Evolutionary conservation across 2,797 vertebrate genomes (phyloP), one percentile per base, ranked within the genome.

Genomic region (Lindbergichthys nudifrons): DNA sequence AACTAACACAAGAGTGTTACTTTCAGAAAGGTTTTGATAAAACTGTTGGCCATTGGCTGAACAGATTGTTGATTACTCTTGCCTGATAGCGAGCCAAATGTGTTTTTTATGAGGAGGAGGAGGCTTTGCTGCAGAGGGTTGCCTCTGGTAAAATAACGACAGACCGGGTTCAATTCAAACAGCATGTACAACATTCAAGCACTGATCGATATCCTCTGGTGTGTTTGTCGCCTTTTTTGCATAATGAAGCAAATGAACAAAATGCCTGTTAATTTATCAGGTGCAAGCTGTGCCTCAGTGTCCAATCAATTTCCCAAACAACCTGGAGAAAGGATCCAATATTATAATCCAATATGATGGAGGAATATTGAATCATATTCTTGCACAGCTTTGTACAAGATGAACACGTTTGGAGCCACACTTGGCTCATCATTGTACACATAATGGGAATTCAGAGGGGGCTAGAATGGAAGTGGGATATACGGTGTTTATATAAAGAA

Each of bases 161-260:
- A 80, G 82, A 67, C 83, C 64, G 57, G 69, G 58, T 77, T 92
- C 76, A 84, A 26, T 80, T 86, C 72, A 51, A 74, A 69, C 30
- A 14, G 75, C 87, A 86, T 79, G 88, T 83, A 79, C 43, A 82
- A 88, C 71, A 84, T 88, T 86, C 83, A 75, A 81, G 79, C 59
- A 60, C 86, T 92, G 90, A 94, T 94, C 87, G 45, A 94, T 92
- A 82, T 90, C 84, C 83, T 90, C 82, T 61, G 78, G 80, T 90
- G 89, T 71, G 88, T 91, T 88, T 84, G 81, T 73, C n/a, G 56
- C 73, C 67, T 77, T 87, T 81, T 80, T 89, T 87, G 82, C 80
- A 90, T 90, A 93, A 92, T 88, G 72, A 91, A 79, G 82, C 46
- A 79, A 87, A 94, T 94, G 92, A 91, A 79, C 91, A 94, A 93